Conservation (phyloP, 1,140 invertebrate species). For the Akabosia matsudoensis region DNA sequence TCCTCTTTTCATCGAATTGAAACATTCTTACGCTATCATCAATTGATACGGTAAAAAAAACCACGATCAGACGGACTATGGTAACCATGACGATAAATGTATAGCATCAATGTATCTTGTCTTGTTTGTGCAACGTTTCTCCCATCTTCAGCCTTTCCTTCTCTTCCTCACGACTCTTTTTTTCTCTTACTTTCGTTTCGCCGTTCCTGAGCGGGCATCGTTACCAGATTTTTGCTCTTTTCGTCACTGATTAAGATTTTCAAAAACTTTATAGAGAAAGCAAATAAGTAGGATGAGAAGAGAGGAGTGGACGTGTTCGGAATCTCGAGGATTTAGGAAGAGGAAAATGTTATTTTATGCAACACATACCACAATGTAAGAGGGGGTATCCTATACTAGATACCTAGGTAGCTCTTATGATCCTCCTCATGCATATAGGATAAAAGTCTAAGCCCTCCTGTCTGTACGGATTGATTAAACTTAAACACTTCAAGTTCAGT, state of each 20-base stretch:
- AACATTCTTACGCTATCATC: too few relatives aligned
- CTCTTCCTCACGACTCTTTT: not conserved
- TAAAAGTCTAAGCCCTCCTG: not conserved
- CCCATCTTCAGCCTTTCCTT: not conserved
- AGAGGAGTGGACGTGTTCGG: not conserved
- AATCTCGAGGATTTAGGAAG: not conserved
- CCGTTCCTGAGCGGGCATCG: not conserved
- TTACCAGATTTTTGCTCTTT: conserved; percentile 1
- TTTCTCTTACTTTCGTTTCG: not conserved
- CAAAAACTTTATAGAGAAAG: conserved; percentile 6
- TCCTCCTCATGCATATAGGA: too few relatives aligned
- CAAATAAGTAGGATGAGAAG: not conserved
- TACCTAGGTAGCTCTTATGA: too few relatives aligned
- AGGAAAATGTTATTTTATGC: not conserved
- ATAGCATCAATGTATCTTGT: too few relatives aligned
- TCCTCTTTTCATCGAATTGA: too few relatives aligned
- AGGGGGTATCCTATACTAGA: too few relatives aligned
- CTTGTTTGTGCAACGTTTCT: too few relatives aligned
- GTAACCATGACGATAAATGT: too few relatives aligned
- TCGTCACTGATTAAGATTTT: conserved; percentile 19
- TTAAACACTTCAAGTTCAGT: not conserved
- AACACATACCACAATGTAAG: not conserved
- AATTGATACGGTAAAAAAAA: too few relatives aligned
- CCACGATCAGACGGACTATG: too few relatives aligned
- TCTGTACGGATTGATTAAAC: not conserved